A percentile compares a stretch with the other conserved stretches of the same genome.
Conservation (phyloP, 1,140 invertebrate species). For the Zaprionus camerounensis region DNA sequence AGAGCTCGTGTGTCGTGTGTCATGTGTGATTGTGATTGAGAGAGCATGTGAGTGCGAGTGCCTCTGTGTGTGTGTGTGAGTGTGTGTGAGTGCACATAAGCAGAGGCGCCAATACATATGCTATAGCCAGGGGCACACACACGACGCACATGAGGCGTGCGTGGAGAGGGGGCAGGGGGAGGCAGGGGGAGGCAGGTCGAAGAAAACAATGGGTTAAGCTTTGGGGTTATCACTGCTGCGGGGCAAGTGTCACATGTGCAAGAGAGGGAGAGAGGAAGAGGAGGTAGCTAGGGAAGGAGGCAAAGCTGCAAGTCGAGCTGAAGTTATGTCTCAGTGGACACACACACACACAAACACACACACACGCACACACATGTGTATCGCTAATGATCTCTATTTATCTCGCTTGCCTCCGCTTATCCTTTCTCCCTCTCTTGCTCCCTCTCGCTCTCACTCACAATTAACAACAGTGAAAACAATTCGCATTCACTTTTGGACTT, state of each 20-base stretch:
- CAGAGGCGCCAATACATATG: slow-evolving; percentile 65
- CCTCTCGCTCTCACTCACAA: slow-evolving; percentile 22
- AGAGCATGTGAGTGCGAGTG: slow-evolving; percentile 26
- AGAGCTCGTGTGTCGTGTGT: slow-evolving; percentile 21
- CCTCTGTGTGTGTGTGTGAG: slow-evolving; percentile 2
- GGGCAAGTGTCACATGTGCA: slow-evolving; percentile 16
- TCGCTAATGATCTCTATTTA: slow-evolving; percentile 46
- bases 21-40: slow-evolving; percentile 11
- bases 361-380: slow-evolving; percentile 8
- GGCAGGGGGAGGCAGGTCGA: neutral
- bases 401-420: slow-evolving; percentile 26
- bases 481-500: slow-evolving; percentile 56
- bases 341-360: slow-evolving; percentile 38
- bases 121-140: slow-evolving; percentile 53
- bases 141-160: slow-evolving; percentile 10
- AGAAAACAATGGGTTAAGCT: slow-evolving; percentile 50
- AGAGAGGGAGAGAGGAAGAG: neutral
- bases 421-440: neutral
- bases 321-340: slow-evolving; percentile 47
- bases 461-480: slow-evolving; percentile 66
- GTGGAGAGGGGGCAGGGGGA: neutral
- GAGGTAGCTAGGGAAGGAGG: neutral
- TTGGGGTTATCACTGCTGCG: slow-evolving; percentile 38
- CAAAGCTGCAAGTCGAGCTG: neutral
- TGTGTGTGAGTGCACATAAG: slow-evolving; percentile 46